Percentiles rank a stretch among this genome's conserved stretches.
Evolutionary conservation across 2,888 invertebrate genomes (phyloP).

Genomic region (Microplitis deprimator): DNA sequence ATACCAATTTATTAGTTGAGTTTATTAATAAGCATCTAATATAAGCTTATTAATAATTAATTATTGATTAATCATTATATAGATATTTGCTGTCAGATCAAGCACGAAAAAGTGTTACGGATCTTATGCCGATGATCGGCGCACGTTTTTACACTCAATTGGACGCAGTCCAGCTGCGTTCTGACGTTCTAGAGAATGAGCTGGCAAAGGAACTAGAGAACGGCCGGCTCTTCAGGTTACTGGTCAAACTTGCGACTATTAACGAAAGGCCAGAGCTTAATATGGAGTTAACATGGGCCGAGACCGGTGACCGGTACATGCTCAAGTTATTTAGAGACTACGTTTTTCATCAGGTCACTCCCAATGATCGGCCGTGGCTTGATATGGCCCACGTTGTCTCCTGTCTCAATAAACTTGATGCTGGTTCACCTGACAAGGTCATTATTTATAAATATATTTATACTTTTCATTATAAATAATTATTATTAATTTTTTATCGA

Average conservation of each 20-base stretch:
- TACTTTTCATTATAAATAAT: neutral
- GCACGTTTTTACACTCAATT: slow-evolving; percentile 97
- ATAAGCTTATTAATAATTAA: neutral
- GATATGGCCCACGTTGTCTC: slow-evolving; percentile 96
- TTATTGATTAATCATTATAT: slow-evolving; percentile 48
- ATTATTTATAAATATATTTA: slow-evolving; percentile 43
- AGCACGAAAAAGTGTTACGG: slow-evolving; percentile 86
- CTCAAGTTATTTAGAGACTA: slow-evolving; percentile 98
- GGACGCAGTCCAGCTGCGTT: slow-evolving; percentile 89
- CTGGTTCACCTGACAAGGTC: slow-evolving; percentile 86
- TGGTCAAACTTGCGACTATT: slow-evolving; percentile 93
- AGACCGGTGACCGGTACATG: slow-evolving; percentile 98
- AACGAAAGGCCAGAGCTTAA: slow-evolving; percentile 97
- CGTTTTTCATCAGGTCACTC: slow-evolving; percentile 94
- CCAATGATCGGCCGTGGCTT: slow-evolving; percentile 94
- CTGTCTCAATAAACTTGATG: slow-evolving; percentile 93
- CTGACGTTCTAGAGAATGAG: slow-evolving; percentile 92
- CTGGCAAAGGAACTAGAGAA: slow-evolving; percentile 95
- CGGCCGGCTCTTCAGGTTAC: slow-evolving; percentile 90
- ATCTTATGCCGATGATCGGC: slow-evolving; percentile 99
- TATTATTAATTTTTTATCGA: slow-evolving; percentile 44
- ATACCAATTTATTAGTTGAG: neutral
- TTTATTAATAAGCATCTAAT: neutral
- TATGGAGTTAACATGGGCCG: slow-evolving; percentile 95
- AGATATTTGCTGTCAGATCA: slow-evolving; percentile 84